Conservation (phyloP, 2,113 vertebrate genomes). For the Albula glossodonta region DNA sequence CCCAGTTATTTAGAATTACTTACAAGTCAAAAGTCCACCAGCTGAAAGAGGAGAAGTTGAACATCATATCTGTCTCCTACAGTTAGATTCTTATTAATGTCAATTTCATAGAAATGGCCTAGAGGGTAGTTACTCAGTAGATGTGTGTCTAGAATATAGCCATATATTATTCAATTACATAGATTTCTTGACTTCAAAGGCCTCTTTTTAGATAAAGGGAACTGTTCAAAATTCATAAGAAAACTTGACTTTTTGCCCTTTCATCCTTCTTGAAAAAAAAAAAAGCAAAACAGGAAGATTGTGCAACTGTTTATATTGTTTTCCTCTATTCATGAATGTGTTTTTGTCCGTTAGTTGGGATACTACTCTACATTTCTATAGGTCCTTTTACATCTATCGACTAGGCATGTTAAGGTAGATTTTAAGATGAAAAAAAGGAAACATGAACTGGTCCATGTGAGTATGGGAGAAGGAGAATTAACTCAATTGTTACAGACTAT, state of each 20-base stretch:
- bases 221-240: constrained; percentile 56
- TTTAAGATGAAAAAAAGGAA: not conserved
- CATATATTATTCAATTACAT: constrained; percentile 66
- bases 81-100: constrained; percentile 69
- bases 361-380: not conserved
- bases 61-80: constrained; percentile 43
- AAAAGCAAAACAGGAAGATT: constrained; percentile 37
- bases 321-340: constrained; percentile 26
- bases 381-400: not conserved
- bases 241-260: constrained; percentile 55
- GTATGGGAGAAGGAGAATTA: not conserved
- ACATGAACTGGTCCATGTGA: not conserved
- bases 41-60: constrained; percentile 52
- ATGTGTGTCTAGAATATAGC: constrained; percentile 52
- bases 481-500: too few species aligned
- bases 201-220: constrained; percentile 62
- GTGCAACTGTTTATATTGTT: not conserved
- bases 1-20: constrained; percentile 20
- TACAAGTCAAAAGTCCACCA: constrained; percentile 30
- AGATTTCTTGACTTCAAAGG: constrained; percentile 62
- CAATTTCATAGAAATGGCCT: constrained; percentile 66
- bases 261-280: constrained; percentile 37
- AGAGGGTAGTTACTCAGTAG: constrained; percentile 44
- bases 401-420: not conserved
- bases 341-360: constrained; percentile 45